Evolutionary conservation across 2,888 invertebrate species (phyloP).

Genomic region (Mesoligia furuncula): DNA sequence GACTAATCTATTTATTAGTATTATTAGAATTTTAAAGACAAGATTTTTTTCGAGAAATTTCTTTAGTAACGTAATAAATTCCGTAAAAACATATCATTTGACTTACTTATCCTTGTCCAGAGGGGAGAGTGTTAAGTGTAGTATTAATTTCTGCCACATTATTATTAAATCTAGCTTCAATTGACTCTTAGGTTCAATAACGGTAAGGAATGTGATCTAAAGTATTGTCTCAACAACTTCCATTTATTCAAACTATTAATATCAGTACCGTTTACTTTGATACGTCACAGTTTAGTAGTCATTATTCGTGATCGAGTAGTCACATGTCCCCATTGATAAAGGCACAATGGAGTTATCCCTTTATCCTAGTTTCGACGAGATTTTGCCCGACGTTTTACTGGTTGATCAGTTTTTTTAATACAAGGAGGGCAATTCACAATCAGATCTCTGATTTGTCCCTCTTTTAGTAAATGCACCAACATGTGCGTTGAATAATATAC

Average conservation of each 20-base stretch:
- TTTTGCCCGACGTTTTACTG: conserved; percentile 29
- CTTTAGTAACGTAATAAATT: background rate
- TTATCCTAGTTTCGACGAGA: conserved; percentile 45
- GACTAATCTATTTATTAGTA: conserved; percentile 36
- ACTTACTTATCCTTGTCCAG: conserved; percentile 4
- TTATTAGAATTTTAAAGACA: conserved; percentile 25
- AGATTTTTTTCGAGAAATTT: background rate
- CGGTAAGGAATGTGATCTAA: conserved; percentile 32
- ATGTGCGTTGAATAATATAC: conserved; percentile 73
- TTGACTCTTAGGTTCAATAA: conserved; percentile 35
- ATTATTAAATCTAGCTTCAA: conserved; percentile 23
- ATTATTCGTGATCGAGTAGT: conserved; percentile 53
- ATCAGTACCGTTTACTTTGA: conserved; percentile 48
- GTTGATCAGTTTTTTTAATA: conserved; percentile 42
- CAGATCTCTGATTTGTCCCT: conserved; percentile 54
- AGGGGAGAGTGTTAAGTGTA: background rate
- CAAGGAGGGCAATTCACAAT: conserved; percentile 38
- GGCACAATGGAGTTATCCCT: conserved; percentile 61
- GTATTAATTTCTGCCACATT: background rate
- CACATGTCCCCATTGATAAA: conserved; percentile 54
- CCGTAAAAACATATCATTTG: background rate
- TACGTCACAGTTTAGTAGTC: conserved; percentile 51
- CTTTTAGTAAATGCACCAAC: conserved; percentile 70
- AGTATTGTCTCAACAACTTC: conserved; percentile 50
- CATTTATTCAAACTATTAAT: conserved; percentile 50